phyloP scores from a whole-genome alignment of 2,888 invertebrate genomes.

The Galeopsomyia nigrocyanea region DNA sequence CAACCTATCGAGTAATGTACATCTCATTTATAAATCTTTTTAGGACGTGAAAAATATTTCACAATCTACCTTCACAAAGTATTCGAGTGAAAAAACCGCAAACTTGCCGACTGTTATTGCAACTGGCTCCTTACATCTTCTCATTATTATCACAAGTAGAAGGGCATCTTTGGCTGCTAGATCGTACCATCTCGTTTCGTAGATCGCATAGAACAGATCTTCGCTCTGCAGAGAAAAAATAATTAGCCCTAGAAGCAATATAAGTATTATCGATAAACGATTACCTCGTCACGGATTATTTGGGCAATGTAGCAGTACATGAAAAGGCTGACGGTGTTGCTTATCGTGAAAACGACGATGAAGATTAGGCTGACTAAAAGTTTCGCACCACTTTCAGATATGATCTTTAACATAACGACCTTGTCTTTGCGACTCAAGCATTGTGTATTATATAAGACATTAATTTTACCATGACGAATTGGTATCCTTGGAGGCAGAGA shows the following conservation, averaged over 20 bases:
- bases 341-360: too few relatives aligned
- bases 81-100: conserved; percentile 52
- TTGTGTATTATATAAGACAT: too few relatives aligned
- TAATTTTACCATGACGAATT: conserved; percentile 48
- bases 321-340: not conserved
- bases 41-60: conserved; percentile 1
- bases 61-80: conserved; percentile 52
- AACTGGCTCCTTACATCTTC: conserved; percentile 50
- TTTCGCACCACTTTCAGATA: too few relatives aligned
- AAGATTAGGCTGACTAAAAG: too few relatives aligned
- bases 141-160: conserved; percentile 51
- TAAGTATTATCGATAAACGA: not conserved
- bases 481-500: conserved; percentile 54
- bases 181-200: conserved; percentile 54
- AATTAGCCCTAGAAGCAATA: not conserved
- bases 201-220: conserved; percentile 48
- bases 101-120: conserved; percentile 58
- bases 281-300: conserved; percentile 13
- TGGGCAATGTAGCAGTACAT: conserved; percentile 20
- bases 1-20: too few relatives aligned
- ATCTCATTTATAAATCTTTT: not conserved
- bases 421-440: too few relatives aligned
- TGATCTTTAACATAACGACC: too few relatives aligned
- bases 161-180: conserved; percentile 45
- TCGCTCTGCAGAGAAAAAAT: conserved; percentile 50